phyloP scores from a whole-genome alignment of 2,888 invertebrate genomes.

The Epinotia ramella region DNA sequence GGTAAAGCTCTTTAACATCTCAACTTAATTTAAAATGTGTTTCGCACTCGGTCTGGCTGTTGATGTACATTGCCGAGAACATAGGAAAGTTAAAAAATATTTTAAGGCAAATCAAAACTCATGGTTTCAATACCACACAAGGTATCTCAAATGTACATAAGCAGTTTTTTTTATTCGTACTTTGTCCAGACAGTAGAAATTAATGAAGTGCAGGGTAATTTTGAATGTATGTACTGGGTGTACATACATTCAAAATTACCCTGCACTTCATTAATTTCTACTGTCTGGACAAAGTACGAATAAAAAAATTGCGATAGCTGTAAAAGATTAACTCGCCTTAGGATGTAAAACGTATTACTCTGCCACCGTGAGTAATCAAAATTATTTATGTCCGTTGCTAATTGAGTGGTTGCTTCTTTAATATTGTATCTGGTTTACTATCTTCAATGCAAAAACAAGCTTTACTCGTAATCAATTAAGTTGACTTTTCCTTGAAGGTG shows the following conservation, averaged over 20 bases:
- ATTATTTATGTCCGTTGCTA: constrained; percentile 27
- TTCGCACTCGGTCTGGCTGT: background rate
- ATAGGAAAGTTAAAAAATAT: no score
- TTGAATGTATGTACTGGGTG: no score
- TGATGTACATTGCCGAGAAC: no score
- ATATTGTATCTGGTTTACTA: background rate
- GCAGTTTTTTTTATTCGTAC: no score
- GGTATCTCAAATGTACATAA: no score
- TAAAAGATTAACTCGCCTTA: constrained; percentile 13
- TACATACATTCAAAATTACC: no score
- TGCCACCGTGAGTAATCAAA: constrained; percentile 10
- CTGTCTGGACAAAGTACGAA: no score
- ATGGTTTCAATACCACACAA: no score
- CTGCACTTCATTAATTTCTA: no score
- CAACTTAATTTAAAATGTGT: background rate
- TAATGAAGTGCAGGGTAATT: no score
- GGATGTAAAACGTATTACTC: constrained; percentile 6
- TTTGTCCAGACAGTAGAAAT: no score
- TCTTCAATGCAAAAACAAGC: background rate
- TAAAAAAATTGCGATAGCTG: background rate
- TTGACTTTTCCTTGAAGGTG: background rate
- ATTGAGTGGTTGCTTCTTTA: constrained; percentile 11
- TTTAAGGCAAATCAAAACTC: no score
- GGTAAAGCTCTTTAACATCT: background rate
- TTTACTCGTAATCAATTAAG: background rate